A percentile compares a stretch with the other conserved stretches of the same genome.
Evolutionary conservation across 2,113 vertebrate genomes (phyloP).

Genomic region (Cnemophilus loriae): DNA sequence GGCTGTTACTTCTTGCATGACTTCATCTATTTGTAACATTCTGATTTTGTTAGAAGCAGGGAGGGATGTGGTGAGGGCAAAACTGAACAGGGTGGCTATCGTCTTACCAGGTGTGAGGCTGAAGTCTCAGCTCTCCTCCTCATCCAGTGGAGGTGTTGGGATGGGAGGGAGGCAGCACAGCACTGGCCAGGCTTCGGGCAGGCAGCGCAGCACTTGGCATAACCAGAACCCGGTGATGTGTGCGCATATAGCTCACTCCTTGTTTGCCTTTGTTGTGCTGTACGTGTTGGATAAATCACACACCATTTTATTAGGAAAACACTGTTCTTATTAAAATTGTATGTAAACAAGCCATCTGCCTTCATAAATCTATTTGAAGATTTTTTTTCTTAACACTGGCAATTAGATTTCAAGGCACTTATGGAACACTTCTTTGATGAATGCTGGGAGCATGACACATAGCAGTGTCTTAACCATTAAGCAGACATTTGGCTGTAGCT

Average conservation of each 20-base stretch:
- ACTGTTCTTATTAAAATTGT: constrained; percentile 7
- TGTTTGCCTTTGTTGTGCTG: constrained; percentile 11
- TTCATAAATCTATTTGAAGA: constrained; percentile 9
- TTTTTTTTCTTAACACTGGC: neutral
- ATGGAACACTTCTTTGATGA: neutral
- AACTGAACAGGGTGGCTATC: neutral
- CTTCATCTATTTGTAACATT: neutral
- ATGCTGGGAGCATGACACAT: neutral
- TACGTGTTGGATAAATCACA: constrained; percentile 19
- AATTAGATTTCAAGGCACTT: constrained; percentile 15
- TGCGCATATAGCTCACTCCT: neutral
- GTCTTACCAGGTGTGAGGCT: accelerated
- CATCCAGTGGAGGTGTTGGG: neutral
- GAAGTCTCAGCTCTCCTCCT: neutral
- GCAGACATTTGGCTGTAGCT: constrained; percentile 40
- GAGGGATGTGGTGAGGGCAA: neutral
- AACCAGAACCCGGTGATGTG: neutral
- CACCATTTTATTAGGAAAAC: constrained; percentile 17
- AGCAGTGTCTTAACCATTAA: neutral
- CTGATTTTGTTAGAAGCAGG: neutral
- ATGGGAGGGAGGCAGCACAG: neutral
- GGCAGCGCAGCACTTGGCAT: neutral
- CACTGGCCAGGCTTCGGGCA: neutral
- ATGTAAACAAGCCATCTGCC: constrained; percentile 23
- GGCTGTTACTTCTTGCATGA: neutral